These are phyloP conservation scores for Gymnothorax reevesii DNA, from an alignment of 2,797 vertebrate genomes.

Conservation along the genomic window DNA sequence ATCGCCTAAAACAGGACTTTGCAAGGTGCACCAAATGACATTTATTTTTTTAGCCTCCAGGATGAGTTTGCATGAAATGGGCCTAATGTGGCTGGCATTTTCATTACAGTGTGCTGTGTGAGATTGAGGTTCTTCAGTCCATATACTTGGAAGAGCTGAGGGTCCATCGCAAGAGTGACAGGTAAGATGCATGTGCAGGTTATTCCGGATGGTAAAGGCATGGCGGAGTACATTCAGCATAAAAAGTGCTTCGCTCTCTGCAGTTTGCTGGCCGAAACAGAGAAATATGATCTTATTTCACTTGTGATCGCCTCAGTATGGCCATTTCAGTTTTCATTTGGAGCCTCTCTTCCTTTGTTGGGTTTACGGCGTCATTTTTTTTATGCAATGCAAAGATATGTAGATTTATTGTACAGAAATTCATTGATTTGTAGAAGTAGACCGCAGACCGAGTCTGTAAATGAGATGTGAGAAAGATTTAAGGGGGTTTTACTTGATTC, in stretches of 20 bases:
- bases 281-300: not conserved
- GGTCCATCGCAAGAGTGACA: slow-evolving; percentile 69
- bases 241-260: not conserved
- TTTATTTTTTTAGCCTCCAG: not conserved
- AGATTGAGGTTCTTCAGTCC: slow-evolving; percentile 91
- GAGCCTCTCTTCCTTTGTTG: not conserved
- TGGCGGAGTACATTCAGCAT: not conserved
- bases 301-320: not conserved
- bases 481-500: too few species aligned
- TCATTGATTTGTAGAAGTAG: not conserved
- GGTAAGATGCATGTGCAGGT: slow-evolving; percentile 63
- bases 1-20: too few species aligned
- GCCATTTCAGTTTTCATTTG: not conserved
- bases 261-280: not conserved
- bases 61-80: too few species aligned
- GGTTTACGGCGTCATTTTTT: not conserved
- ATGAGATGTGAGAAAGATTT: too few species aligned
- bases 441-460: too few species aligned
- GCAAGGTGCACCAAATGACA: too few species aligned
- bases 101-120: slow-evolving; percentile 71
- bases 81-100: not conserved
- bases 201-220: not conserved
- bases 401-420: not conserved
- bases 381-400: too few species aligned
- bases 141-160: slow-evolving; percentile 91